Percentiles rank a stretch among this genome's conserved stretches.
Evolutionary conservation across 2,113 vertebrate species (phyloP).

Genomic region (Rissa tridactyla): DNA sequence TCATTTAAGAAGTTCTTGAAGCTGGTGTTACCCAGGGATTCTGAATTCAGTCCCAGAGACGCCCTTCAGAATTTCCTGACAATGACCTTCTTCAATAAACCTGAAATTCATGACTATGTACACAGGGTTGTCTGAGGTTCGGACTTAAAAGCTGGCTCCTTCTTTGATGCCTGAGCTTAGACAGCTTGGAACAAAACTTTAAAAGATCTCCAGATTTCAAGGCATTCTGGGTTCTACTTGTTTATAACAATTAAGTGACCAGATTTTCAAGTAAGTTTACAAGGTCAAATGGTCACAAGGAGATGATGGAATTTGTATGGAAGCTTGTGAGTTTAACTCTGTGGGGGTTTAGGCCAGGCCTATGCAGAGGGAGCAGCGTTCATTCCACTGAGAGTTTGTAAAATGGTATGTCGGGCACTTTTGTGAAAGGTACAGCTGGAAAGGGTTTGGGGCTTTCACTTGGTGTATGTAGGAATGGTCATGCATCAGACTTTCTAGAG

Average conservation of each 20-base stretch:
- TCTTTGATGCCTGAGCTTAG: neutral
- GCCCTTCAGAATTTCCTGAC: neutral
- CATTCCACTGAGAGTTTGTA: neutral
- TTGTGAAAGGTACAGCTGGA: neutral
- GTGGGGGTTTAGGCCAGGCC: neutral
- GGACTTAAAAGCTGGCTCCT: neutral
- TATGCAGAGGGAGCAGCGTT: neutral
- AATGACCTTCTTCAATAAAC: neutral
- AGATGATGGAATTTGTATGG: neutral
- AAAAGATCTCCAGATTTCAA: neutral
- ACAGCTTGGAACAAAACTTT: neutral
- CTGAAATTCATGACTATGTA: neutral
- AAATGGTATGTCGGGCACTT: accelerated
- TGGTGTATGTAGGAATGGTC: neutral
- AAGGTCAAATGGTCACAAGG: neutral
- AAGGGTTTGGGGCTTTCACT: neutral
- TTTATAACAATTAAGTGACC: neutral
- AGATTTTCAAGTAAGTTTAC: neutral
- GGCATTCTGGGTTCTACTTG: neutral
- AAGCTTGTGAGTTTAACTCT: neutral
- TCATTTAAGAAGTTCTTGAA: neutral
- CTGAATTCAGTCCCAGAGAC: neutral
- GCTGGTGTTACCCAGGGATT: neutral
- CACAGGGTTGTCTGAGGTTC: neutral
- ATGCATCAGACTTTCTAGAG: neutral